Base-by-base conservation (phyloP, 30 jellyfish, hydroid and myxozoan species). In the Rhopilema esculentum region DNA sequence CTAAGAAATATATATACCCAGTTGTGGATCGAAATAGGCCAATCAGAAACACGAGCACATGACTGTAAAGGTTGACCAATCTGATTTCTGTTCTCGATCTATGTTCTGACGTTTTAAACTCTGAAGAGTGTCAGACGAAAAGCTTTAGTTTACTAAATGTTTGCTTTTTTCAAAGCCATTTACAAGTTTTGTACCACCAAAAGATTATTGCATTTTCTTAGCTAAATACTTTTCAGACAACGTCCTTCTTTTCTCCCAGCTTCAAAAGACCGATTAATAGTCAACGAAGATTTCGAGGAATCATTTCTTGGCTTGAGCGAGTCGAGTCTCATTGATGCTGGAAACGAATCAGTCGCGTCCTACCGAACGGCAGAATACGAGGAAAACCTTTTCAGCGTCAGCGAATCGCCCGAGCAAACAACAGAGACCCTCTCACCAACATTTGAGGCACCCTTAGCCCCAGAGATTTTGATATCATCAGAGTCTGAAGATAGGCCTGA, bases 241-340 rank as follows among this genome's bases (percentile, higher is more conserved):
- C n/a, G 4, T 20, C 20, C 33, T 52, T 74, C 28, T 1, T 48
- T 63, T 0, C 52, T 26, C 83, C 17, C 91, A 93, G 98, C 88
- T 31, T 88, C 94, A 16, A 77, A 29, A 27, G 90, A 86, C 64
- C 89, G 91, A 49, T 77, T 63, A 19, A 31, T 31, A 15, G 79
- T 94, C 1, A 92, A 80, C 93, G 93, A 84, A 80, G 99, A 94
- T 81, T 94, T 94, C 82, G 96, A 94, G 67, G 99, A 94, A 80
- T 70, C 95, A 61, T 94, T 94, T 68, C 91, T 88, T 52, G 99
- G 97, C 63, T 75, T 94, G 68, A 97, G 89, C 26, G 99, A 94
- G 70, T 75, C 91, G 27, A 24, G 91, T 52, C 61, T 48, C n/a
- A 69, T 50, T 18, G 87, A 84, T 49, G 29, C 87, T 29, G 87